These are phyloP conservation scores for Myotis daubentonii DNA, from an alignment of 2,797 vertebrate genomes.

Conservation along the genomic window DNA sequence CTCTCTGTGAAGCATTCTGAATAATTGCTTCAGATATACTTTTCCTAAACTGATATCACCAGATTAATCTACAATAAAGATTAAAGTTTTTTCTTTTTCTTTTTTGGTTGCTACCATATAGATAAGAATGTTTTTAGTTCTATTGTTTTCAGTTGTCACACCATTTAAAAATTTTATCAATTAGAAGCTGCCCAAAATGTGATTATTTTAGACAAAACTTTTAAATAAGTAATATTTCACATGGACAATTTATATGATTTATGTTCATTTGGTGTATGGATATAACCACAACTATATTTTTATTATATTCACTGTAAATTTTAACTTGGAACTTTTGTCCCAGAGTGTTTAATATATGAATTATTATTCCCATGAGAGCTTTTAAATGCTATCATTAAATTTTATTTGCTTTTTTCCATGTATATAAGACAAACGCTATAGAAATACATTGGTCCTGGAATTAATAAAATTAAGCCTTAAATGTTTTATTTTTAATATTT, in stretches of 20 bases:
- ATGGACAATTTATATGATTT: no score
- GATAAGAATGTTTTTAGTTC: background rate
- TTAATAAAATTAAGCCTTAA: background rate
- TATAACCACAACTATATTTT: background rate
- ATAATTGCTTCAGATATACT: background rate
- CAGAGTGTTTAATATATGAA: background rate
- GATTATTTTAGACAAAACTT: background rate
- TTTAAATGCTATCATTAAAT: background rate
- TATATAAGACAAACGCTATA: background rate
- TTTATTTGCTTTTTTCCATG: background rate
- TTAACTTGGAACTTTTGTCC: background rate
- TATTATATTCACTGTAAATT: background rate
- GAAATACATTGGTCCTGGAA: background rate
- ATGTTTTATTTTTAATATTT: constrained; percentile 17
- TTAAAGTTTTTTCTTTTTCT: background rate
- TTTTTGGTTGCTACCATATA: background rate
- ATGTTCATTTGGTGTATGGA: background rate
- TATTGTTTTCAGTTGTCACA: background rate
- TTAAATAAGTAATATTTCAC: background rate
- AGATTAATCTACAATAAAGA: background rate
- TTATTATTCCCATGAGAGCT: background rate
- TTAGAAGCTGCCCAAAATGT: background rate
- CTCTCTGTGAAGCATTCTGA: background rate
- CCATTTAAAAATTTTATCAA: background rate
- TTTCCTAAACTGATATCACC: background rate